Percentiles rank a stretch among this genome's conserved stretches.
Conservation (phyloP, 1,140 invertebrate genomes). For the Armadillidium nasatum region DNA sequence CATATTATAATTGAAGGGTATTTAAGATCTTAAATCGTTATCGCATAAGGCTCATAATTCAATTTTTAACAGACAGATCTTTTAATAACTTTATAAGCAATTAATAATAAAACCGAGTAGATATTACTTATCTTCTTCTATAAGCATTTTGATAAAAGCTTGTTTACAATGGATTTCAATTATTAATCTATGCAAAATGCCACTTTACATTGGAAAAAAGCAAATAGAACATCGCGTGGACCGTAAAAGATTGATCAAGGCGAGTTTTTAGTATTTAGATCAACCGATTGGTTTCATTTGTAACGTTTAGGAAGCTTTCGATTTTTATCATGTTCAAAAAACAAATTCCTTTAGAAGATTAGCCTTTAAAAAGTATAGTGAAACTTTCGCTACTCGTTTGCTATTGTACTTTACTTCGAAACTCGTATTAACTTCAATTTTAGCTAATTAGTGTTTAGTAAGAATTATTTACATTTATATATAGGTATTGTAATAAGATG, state of each 20-base stretch:
- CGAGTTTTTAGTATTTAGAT: too few species aligned
- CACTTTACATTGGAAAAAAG: not conserved
- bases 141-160: not conserved
- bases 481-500: too few species aligned
- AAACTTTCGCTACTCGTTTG: too few species aligned
- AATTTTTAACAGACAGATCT: not conserved
- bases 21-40: not conserved
- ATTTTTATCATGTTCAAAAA: too few species aligned
- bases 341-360: too few species aligned
- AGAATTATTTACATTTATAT: too few species aligned
- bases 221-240: not conserved
- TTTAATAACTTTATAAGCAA: not conserved
- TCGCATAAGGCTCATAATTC: not conserved
- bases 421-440: too few species aligned
- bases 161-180: slow-evolving; percentile 4
- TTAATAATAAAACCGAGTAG: not conserved
- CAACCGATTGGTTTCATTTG: not conserved
- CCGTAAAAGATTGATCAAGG: not conserved
- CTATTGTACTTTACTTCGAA: too few species aligned
- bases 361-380: too few species aligned
- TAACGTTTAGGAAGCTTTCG: not conserved
- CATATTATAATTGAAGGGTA: not conserved
- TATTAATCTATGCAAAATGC: not conserved
- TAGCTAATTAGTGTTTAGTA: too few species aligned
- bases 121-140: not conserved